Percentiles rank a stretch among this genome's conserved stretches.
Evolutionary conservation across 2,113 vertebrate species (phyloP).

Genomic region (Pluvianellus socialis): DNA sequence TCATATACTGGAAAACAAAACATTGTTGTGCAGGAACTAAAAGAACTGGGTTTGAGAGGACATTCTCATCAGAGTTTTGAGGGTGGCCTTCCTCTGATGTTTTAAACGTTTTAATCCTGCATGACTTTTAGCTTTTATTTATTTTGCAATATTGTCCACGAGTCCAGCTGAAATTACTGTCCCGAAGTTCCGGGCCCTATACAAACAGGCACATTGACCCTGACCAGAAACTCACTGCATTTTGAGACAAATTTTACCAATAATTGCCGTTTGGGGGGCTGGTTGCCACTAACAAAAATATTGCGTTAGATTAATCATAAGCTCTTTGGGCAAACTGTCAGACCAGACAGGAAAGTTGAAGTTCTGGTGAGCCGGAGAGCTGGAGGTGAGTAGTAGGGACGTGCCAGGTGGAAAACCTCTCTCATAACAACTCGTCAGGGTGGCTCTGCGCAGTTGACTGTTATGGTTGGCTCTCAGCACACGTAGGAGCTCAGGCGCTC

Average conservation of each 20-base stretch:
- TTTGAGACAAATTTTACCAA: not conserved
- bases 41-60: not conserved
- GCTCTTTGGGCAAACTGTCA: not conserved
- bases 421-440: rapidly evolving
- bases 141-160: not conserved
- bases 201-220: not conserved
- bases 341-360: not conserved
- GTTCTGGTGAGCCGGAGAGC: not conserved
- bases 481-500: not conserved
- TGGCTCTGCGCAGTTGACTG: not conserved
- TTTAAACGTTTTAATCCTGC: not conserved
- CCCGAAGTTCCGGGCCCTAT: not conserved
- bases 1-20: conserved; percentile 1
- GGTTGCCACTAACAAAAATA: not conserved
- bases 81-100: not conserved
- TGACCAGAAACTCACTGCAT: not conserved
- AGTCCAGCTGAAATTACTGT: not conserved
- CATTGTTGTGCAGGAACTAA: not conserved
- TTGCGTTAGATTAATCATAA: not conserved
- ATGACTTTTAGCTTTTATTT: not conserved
- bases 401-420: not conserved
- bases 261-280: not conserved
- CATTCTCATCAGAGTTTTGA: not conserved
- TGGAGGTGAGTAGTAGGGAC: not conserved
- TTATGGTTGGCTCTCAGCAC: not conserved